A percentile compares a stretch with the other conserved stretches of the same genome.
phyloP scores from a whole-genome alignment of 2,888 invertebrate genomes.

The Drosophila bunnanda region DNA sequence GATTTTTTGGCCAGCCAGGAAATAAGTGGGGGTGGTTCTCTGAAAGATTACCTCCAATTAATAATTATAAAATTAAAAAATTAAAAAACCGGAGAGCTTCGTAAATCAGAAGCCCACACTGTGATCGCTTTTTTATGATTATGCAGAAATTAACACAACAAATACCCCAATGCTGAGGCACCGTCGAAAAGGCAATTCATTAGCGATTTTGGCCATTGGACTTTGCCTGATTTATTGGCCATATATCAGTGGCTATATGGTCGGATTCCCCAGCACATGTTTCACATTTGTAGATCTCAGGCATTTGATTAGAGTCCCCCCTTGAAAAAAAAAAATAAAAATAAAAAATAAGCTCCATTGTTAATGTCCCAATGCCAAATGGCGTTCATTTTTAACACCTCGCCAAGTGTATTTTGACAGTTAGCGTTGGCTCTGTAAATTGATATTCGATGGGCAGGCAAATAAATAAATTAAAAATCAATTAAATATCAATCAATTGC shows the following conservation, averaged over 20 bases:
- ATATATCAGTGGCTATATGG: constrained; percentile 57
- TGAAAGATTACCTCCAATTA: constrained; percentile 34
- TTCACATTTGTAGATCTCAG: constrained; percentile 69
- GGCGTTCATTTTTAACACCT: constrained; percentile 51
- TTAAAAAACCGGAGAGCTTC: not conserved
- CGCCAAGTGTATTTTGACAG: constrained; percentile 47
- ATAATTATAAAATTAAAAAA: constrained; percentile 14
- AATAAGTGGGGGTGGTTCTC: constrained; percentile 38
- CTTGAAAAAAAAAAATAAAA: constrained; percentile 5
- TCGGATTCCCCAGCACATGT: constrained; percentile 62
- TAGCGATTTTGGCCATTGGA: constrained; percentile 52
- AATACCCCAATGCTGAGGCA: constrained; percentile 25
- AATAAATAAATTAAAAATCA: constrained; percentile 68
- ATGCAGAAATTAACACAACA: constrained; percentile 46
- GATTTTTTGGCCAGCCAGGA: constrained; percentile 46
- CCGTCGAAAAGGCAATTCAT: constrained; percentile 66
- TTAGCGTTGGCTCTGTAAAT: constrained; percentile 51
- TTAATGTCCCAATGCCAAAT: constrained; percentile 42
- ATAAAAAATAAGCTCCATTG: constrained; percentile 32
- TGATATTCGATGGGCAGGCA: constrained; percentile 62
- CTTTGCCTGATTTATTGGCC: constrained; percentile 63
- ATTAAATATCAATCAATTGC: constrained; percentile 72
- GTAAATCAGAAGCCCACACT: constrained; percentile 60
- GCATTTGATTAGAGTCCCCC: constrained; percentile 53
- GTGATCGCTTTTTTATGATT: constrained; percentile 14